phyloP scores from a whole-genome alignment of 2,113 vertebrate species.

The Hassar affinis region DNA sequence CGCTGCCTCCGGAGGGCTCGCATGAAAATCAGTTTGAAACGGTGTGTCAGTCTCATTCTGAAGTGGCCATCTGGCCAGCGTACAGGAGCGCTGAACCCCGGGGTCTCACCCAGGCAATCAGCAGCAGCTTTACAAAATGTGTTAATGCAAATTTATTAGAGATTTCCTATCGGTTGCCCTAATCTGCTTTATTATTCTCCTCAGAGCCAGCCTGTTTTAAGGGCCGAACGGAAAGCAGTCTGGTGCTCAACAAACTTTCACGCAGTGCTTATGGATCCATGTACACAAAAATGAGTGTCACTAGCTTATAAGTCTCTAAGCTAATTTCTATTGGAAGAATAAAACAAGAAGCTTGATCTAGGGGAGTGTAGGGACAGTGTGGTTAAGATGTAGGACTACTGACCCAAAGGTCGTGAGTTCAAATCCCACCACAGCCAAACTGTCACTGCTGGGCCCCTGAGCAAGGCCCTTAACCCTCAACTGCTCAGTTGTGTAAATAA shows the following conservation, averaged over 20 bases:
- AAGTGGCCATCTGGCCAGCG: slow-evolving; percentile 97
- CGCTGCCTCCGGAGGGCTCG: slow-evolving; percentile 87
- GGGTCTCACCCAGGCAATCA: slow-evolving; percentile 86
- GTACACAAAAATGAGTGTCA: slow-evolving; percentile 26
- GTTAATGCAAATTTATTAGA: slow-evolving; percentile 81
- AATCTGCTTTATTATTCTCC: slow-evolving; percentile 69
- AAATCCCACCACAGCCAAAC: too few species aligned
- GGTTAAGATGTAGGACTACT: too few species aligned
- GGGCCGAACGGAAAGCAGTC: slow-evolving; percentile 29
- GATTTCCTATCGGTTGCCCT: slow-evolving; percentile 73
- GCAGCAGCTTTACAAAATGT: slow-evolving; percentile 79
- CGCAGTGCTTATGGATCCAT: background rate
- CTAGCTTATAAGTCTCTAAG: slow-evolving; percentile 23
- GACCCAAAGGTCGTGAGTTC: too few species aligned
- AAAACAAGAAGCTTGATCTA: slow-evolving; percentile 51
- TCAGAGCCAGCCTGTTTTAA: slow-evolving; percentile 52
- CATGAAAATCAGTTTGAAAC: slow-evolving; percentile 99
- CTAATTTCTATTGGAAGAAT: slow-evolving; percentile 50
- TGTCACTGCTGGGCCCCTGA: too few species aligned
- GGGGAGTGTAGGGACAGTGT: slow-evolving; percentile 41
- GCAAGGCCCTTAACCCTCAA: too few species aligned
- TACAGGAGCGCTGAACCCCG: slow-evolving; percentile 82
- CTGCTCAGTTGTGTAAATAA: too few species aligned
- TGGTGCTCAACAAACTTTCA: slow-evolving; percentile 21
- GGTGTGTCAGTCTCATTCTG: slow-evolving; percentile 93